Evolutionary conservation across 2,888 invertebrate species (phyloP).

Genomic region (Pheosia tremula): DNA sequence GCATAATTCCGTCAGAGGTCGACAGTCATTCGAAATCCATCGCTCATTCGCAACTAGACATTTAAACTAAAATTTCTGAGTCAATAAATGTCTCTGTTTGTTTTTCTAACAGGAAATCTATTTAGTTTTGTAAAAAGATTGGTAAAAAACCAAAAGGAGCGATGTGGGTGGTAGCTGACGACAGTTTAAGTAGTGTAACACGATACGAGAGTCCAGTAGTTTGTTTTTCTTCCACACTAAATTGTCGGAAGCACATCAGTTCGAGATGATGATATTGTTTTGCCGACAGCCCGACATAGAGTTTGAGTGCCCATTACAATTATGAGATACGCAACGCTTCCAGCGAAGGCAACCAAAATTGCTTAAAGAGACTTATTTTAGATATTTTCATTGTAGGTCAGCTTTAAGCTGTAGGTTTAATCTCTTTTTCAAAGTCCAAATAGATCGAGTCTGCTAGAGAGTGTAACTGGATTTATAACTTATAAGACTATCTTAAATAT

Average conservation of each 20-base stretch:
- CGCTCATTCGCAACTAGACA: conserved; percentile 78
- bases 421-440: too few species aligned
- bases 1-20: conserved; percentile 61
- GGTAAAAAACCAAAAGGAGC: conserved; percentile 67
- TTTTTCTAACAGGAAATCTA: conserved; percentile 83
- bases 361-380: too few species aligned
- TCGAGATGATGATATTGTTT: conserved; percentile 58
- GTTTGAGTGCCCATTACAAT: not conserved
- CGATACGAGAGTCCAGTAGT: conserved; percentile 71
- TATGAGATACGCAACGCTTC: not conserved
- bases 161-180: conserved; percentile 80
- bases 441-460: too few species aligned
- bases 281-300: conserved; percentile 42
- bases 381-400: too few species aligned
- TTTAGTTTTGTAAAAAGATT: conserved; percentile 73
- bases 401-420: too few species aligned
- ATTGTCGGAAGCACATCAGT: conserved; percentile 70
- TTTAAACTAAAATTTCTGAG: conserved; percentile 69
- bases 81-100: conserved; percentile 80
- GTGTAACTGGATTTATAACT: too few species aligned
- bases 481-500: too few species aligned
- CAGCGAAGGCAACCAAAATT: too few species aligned
- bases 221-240: conserved; percentile 72
- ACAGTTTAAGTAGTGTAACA: conserved; percentile 82
- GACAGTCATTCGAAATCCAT: conserved; percentile 77